phyloP scores from a whole-genome alignment of 2,113 vertebrate genomes.

The Spea bombifrons region DNA sequence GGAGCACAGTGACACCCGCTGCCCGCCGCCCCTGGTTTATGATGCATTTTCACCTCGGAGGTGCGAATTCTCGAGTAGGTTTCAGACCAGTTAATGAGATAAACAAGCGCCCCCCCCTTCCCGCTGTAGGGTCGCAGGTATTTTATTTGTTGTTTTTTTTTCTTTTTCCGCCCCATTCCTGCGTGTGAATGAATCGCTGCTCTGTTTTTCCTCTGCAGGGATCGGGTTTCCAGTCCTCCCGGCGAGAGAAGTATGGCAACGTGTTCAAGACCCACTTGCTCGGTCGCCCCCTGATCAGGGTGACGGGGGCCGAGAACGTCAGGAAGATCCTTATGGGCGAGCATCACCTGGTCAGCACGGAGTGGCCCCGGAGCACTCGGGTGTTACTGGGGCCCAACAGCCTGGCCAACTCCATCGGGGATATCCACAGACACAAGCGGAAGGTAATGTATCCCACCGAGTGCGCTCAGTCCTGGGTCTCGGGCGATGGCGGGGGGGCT shows the following conservation, averaged over 20 bases:
- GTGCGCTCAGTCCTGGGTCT: too few relatives aligned
- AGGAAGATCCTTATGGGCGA: conserved; percentile 94
- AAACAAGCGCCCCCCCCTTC: background rate
- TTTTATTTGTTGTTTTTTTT: conserved; percentile 18
- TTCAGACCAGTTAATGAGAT: background rate
- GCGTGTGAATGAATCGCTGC: background rate
- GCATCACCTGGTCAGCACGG: conserved; percentile 88
- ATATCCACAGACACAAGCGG: conserved; percentile 90
- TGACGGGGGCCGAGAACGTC: conserved; percentile 91
- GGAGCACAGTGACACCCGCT: background rate
- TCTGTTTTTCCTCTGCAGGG: conserved; percentile 61
- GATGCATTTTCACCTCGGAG: background rate
- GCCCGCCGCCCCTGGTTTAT: background rate
- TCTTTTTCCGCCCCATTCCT: background rate
- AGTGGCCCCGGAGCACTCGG: conserved; percentile 94
- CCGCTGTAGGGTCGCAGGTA: background rate
- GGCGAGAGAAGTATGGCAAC: conserved; percentile 84
- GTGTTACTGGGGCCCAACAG: conserved; percentile 90
- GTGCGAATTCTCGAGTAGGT: background rate
- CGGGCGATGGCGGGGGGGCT: too few relatives aligned
- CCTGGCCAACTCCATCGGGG: conserved; percentile 92
- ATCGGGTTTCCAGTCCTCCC: conserved; percentile 74
- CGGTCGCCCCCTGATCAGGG: conserved; percentile 88
- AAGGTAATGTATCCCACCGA: conserved; percentile 69
- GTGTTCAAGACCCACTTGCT: conserved; percentile 96